Base-by-base conservation (phyloP, 2,888 invertebrate genomes). In the Lasioglossum lativentre region DNA sequence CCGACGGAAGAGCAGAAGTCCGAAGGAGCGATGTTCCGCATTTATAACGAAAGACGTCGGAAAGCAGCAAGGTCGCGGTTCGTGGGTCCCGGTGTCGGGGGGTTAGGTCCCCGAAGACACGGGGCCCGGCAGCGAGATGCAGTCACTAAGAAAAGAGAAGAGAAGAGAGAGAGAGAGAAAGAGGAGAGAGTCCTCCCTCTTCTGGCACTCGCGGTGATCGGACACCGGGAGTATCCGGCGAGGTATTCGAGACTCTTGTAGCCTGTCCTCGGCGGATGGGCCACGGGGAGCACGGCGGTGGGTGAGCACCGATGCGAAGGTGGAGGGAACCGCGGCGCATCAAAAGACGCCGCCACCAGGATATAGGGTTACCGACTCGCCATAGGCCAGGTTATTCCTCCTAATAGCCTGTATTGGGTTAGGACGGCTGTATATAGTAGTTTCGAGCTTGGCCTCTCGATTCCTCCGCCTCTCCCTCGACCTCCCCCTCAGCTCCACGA, bases 221-320 rank as follows among this genome's bases (percentile, higher is more conserved):
- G 91, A 90, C 90, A 92, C 92, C 90, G 91, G 90, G 92, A 92
- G 91, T 93, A 93, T 92, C 90, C 90, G 90, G 89, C 92, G 94
- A 93, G 94, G 95, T 95, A 95, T 94, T 94, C 94, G 92, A 94
- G 93, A 94, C 92, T 92, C 94, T 94, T 95, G 95, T 95, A 94
- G 93, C 92, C 93, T 94, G 94, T 94, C 94, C 93, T 92, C 91
- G 91, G 92, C 92, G 94, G 93, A 93, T 93, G 93, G 92, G 92
- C 93, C 93, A 91, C 91, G 90, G 88, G 83, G 92, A 92, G 92
- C 92, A 93, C 91, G 93, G 90, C 92, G 92, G 93, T 91, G 92
- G 92, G 92, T 92, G 92, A 93, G 90, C 91, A 90, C 88, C 86
- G 59, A 78, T 85, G 89, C 91, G 90, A 91, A 91, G 90, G 88